These are phyloP conservation scores for Penaeus chinensis DNA, from an alignment of 1,140 invertebrate genomes.

Conservation along the genomic window DNA sequence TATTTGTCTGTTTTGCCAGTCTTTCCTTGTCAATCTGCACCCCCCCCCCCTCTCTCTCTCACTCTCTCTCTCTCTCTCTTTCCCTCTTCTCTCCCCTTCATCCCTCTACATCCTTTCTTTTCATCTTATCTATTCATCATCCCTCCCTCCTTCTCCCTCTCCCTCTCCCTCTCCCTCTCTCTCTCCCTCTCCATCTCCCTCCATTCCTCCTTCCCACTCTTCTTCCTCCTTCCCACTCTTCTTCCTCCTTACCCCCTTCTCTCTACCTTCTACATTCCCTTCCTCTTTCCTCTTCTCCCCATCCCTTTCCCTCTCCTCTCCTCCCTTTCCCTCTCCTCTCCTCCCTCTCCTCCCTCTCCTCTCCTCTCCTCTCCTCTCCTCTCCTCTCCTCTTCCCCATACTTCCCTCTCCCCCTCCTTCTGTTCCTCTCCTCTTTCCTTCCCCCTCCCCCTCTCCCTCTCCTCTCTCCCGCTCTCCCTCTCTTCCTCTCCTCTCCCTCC, in stretches of 20 bases:
- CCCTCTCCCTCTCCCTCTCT: not conserved
- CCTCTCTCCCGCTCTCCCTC: not conserved
- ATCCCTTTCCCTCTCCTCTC: not conserved
- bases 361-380: not conserved
- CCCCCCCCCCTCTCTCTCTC: not conserved
- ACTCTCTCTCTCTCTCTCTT: not conserved
- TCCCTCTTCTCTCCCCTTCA: not conserved
- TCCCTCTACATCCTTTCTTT: conserved; percentile 1
- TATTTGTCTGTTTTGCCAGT: not conserved
- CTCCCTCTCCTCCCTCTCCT: not conserved
- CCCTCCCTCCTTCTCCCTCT: conserved; percentile 7
- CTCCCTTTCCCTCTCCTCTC: no score
- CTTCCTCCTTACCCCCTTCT: not conserved
- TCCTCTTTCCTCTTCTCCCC: not conserved
- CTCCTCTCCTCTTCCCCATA: not conserved
- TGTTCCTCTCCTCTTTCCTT: not conserved
- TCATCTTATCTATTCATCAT: not conserved
- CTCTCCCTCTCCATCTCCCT: not conserved
- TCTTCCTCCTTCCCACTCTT: not conserved
- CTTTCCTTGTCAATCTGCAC: not conserved
- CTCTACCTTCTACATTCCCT: not conserved
- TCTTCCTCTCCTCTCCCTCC: not conserved
- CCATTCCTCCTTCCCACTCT: no score
- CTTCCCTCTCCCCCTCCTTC: not conserved
- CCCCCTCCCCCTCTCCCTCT: not conserved